Evolutionary conservation across 2,113 vertebrate species (phyloP), one percentile per base, ranked within the genome.

Genomic region (Reinhardtius hippoglossoides): DNA sequence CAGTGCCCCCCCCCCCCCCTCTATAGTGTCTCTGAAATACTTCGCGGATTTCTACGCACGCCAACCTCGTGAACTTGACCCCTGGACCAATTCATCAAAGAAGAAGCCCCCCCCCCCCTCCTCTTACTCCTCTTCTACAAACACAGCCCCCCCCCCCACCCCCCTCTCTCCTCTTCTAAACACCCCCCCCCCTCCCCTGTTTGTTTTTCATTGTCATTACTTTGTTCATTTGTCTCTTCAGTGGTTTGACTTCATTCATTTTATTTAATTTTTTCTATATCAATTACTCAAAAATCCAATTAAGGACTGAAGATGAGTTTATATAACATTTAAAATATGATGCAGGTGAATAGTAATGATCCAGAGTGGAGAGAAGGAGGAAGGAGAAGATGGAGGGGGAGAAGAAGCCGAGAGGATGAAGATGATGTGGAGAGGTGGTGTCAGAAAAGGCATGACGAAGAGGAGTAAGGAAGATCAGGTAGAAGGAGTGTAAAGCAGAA

Each of bases 11-110:
- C 63, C 55, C 40, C 63, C 63, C 66, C 55, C 37, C 55, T 74
- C 69, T 46, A 60, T n/a, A n/a, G n/a, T n/a, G n/a, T n/a, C n/a
- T n/a, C n/a, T n/a, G n/a, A n/a, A n/a, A n/a, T n/a, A n/a, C n/a
- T 54, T 70, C 20, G 2, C 10, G 57, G 88, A 87, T 88, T 85
- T 87, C 78, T 76, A 69, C 65, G 67, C 90, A 89, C 85, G 85
- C 82, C 87, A 89, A 69, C 85, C 81, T 80, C 83, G 42, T 89
- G 87, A 90, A 90, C 88, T 89, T 90, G 87, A 91, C 83, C 88
- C 27, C 80, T 65, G 72, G 69, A 74, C 31, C 2, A 80, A 89
- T 91, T 87, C 83, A 87, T 90, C 85, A 90, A 55, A 80, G 71
- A 63, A 74, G 75, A 77, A 81, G 62, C 80, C 74, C 31, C 16